Base-by-base conservation (phyloP, 2,113 vertebrate genomes). In the Tympanuchus pallidicinctus region DNA sequence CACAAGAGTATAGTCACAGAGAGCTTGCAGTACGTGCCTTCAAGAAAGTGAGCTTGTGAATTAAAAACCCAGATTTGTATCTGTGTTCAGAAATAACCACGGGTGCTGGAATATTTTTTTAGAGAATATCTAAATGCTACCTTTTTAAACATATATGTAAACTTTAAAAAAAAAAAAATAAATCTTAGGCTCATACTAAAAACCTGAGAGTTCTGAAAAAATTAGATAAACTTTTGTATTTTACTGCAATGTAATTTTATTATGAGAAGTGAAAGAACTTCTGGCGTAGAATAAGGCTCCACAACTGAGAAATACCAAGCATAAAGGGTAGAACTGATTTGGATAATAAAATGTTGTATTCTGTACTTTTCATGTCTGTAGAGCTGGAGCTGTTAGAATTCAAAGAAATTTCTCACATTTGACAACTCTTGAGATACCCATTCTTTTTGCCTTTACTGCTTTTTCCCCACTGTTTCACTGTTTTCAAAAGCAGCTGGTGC, bases 361-460 rank as follows among this genome's bases (percentile, higher is more conserved):
- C 4, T 8, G 1, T 42, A 32, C 56, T 74, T 81, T 72, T 88
- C 0, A 0, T 40, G 8, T 21, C 54, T 42, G 6, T 32, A 71
- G 66, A 89, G 45, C 28, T 17, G 2, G n/a, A 82, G 13, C 10
- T 76, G 5, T 78, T 69, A 60, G 1, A 20, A 80, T 32, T 18
- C n/a, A 54, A 63, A 81, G 3, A 85, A 64, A 73, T 59, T 60
- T 69, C 8, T 25, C n/a, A 54, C 5, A 6, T 40, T 36, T 43
- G 63, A 71, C 5, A 4, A 3, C 27, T 79, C 43, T 79, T 67
- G n/a, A 61, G 3, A 6, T 76, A 38, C 5, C 66, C 4, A 2
- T 36, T 87, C 36, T 66, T 93, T 24, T 32, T 52, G 15, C 42
- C 34, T 89, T 56, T 54, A 19, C 12, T 63, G 7, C 1, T 34